phyloP scores from a whole-genome alignment of 2,888 invertebrate species.

The Clepsis dumicolana region DNA sequence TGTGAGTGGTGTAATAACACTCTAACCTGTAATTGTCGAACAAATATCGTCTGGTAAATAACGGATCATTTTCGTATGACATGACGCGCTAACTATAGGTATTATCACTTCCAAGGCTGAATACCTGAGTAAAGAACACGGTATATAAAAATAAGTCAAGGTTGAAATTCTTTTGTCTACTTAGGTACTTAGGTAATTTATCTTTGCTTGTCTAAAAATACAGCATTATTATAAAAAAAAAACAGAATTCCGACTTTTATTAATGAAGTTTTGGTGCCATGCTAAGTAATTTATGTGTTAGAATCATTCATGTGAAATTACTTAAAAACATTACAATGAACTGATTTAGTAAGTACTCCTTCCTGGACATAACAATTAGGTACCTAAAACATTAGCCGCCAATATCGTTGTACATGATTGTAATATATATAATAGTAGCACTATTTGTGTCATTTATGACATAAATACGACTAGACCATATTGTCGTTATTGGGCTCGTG shows the following conservation, averaged over 20 bases:
- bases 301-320: not conserved
- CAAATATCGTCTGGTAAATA: slow-evolving; percentile 1
- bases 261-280: not conserved
- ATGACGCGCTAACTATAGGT: slow-evolving; percentile 12
- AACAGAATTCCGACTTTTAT: not conserved
- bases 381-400: too few relatives aligned
- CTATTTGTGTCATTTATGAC: too few relatives aligned
- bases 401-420: too few relatives aligned
- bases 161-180: not conserved
- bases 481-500: too few relatives aligned
- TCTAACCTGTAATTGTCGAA: slow-evolving; percentile 7
- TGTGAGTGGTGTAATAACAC: slow-evolving; percentile 12
- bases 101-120: slow-evolving; percentile 20
- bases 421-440: too few relatives aligned
- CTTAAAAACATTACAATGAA: not conserved
- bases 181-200: not conserved
- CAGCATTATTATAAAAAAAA: not conserved
- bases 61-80: slow-evolving; percentile 10
- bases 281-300: too few relatives aligned
- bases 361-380: too few relatives aligned
- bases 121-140: not conserved
- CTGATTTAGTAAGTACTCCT: too few relatives aligned
- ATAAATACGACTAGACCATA: too few relatives aligned
- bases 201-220: not conserved
- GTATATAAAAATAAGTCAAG: slow-evolving; percentile 1